Conservation (phyloP, 2,888 invertebrate genomes). For the Copidosoma aretas region DNA sequence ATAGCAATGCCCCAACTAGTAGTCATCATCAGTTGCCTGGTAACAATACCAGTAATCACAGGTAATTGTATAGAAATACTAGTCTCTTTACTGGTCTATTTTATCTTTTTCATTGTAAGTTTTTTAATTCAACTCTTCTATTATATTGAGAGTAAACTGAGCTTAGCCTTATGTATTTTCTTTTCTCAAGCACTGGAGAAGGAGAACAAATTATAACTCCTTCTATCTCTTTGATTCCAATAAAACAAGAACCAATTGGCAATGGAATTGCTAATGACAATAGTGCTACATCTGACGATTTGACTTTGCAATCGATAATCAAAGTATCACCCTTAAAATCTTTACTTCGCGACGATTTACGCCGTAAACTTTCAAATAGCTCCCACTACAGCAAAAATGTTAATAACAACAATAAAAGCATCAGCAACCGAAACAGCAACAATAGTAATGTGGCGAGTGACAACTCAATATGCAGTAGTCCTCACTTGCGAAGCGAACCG, state of each 20-base stretch:
- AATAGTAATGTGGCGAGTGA: constrained; percentile 19
- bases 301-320: constrained; percentile 74
- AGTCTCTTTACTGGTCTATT: too few species aligned
- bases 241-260: constrained; percentile 69
- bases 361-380: constrained; percentile 70
- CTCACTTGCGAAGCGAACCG: constrained; percentile 63
- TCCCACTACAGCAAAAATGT: constrained; percentile 32
- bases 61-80: constrained; percentile 45
- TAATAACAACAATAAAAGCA: constrained; percentile 42
- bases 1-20: constrained; percentile 76
- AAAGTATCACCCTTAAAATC: constrained; percentile 87
- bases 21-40: constrained; percentile 69
- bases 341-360: constrained; percentile 81
- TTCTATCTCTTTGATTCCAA: constrained; percentile 85
- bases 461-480: constrained; percentile 45
- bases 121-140: not conserved
- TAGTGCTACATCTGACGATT: constrained; percentile 72
- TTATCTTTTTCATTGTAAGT: too few species aligned
- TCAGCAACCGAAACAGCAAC: constrained; percentile 44
- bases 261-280: constrained; percentile 64
- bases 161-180: not conserved
- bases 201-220: constrained; percentile 75
- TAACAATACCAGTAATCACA: constrained; percentile 61
- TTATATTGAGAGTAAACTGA: not conserved
- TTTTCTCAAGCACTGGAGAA: constrained; percentile 50